phyloP scores from a whole-genome alignment of 2,797 vertebrate genomes.

The Gila robusta region DNA sequence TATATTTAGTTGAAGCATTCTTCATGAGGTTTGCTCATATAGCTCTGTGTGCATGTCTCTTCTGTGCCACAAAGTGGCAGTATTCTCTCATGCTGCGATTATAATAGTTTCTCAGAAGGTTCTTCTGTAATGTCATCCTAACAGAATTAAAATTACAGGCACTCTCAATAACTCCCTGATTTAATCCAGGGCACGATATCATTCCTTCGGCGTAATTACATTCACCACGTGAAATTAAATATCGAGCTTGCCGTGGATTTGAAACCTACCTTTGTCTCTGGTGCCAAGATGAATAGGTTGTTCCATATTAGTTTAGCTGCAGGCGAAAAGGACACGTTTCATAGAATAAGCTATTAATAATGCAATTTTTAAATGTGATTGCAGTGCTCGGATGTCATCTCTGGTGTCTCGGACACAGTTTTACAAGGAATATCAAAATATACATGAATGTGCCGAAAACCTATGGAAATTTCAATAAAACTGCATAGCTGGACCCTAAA shows the following conservation, averaged over 20 bases:
- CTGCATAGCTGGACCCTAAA: background rate
- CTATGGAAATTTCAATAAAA: background rate
- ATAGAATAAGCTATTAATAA: constrained; percentile 54
- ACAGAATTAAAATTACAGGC: constrained; percentile 55
- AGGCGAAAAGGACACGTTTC: constrained; percentile 46
- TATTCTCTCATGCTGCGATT: constrained; percentile 55
- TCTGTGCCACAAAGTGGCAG: constrained; percentile 72
- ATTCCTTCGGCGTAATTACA: constrained; percentile 60
- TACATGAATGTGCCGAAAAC: background rate
- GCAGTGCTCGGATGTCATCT: background rate
- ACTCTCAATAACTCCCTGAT: constrained; percentile 56
- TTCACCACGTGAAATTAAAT: constrained; percentile 55
- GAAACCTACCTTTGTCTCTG: constrained; percentile 43
- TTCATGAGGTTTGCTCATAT: background rate
- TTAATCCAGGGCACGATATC: constrained; percentile 56
- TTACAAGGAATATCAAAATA: constrained; percentile 13
- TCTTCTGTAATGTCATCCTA: constrained; percentile 43
- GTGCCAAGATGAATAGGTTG: constrained; percentile 48
- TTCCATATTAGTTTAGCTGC: constrained; percentile 56
- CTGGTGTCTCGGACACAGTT: background rate
- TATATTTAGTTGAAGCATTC: background rate
- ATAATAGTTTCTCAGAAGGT: background rate
- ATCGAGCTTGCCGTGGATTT: constrained; percentile 41
- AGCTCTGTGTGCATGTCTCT: background rate
- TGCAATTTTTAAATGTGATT: constrained; percentile 32